These are phyloP conservation scores for Brachypterus glaber DNA, from an alignment of 2,888 invertebrate species.

Conservation along the genomic window DNA sequence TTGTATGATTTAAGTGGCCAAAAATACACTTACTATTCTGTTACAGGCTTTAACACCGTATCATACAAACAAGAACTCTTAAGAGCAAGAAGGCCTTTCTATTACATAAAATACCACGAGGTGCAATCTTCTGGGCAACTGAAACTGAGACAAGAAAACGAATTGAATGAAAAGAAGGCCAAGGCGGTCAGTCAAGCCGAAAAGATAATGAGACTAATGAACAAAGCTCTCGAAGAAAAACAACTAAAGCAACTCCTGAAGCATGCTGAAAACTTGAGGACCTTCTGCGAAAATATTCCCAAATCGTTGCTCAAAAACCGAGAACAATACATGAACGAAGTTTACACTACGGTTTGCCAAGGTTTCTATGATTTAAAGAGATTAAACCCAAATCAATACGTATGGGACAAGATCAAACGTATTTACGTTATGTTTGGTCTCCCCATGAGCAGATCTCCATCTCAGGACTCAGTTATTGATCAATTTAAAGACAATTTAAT, in stretches of 20 bases:
- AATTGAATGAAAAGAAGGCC: conserved; percentile 30
- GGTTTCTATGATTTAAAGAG: conserved; percentile 40
- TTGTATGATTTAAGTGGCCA: too few species aligned
- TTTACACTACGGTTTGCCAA: conserved; percentile 40
- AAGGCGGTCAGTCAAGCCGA: conserved; percentile 37
- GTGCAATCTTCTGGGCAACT: conserved; percentile 25
- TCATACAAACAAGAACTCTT: conserved; percentile 37
- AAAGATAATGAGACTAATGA: conserved; percentile 33
- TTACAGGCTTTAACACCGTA: not conserved
- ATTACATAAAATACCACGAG: conserved; percentile 38
- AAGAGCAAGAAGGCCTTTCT: conserved; percentile 40
- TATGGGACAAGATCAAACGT: conserved; percentile 29
- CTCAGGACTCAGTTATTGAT: conserved; percentile 35
- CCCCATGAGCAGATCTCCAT: conserved; percentile 30
- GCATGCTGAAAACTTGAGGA: conserved; percentile 37
- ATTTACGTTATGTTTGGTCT: conserved; percentile 34
- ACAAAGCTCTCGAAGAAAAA: conserved; percentile 28
- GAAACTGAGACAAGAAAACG: conserved; percentile 29
- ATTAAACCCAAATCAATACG: conserved; percentile 28
- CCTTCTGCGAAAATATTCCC: conserved; percentile 38
- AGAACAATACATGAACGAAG: conserved; percentile 32
- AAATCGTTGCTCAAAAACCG: conserved; percentile 38
- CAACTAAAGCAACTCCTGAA: conserved; percentile 24
- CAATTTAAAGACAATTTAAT: conserved; percentile 32
- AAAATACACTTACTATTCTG: too few species aligned